Conservation (phyloP, 2,797 vertebrate genomes). For the Takifugu ocellatus region DNA sequence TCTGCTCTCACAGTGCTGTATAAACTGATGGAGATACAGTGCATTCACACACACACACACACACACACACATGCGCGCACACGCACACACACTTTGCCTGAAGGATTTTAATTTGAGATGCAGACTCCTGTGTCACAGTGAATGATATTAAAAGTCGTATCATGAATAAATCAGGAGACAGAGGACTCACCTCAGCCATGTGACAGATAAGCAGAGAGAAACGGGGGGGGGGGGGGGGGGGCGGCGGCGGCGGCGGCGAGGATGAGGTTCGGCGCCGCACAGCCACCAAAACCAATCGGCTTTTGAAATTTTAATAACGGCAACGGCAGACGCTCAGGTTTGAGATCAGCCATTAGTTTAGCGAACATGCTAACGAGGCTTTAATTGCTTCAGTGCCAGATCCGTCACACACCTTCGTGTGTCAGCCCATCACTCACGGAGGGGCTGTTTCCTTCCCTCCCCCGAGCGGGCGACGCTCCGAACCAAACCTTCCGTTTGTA, state of each 20-base stretch:
- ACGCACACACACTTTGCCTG: constrained; percentile 62
- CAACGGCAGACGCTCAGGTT: constrained; percentile 19
- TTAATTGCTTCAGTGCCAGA: constrained; percentile 46
- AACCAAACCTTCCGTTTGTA: constrained; percentile 35
- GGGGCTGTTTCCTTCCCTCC: neutral
- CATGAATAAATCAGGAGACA: constrained; percentile 80
- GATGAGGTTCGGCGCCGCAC: neutral
- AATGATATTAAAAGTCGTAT: constrained; percentile 80
- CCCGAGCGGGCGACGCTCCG: constrained; percentile 27
- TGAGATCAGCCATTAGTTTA: constrained; percentile 43
- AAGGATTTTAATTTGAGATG: constrained; percentile 78
- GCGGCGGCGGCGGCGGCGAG: neutral
- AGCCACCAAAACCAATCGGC: constrained; percentile 40
- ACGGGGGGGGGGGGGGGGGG: constrained; percentile 24
- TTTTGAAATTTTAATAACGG: constrained; percentile 35
- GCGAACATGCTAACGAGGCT: constrained; percentile 33
- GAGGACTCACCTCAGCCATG: constrained; percentile 71
- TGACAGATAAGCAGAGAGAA: constrained; percentile 69
- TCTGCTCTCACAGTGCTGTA: constrained; percentile 25
- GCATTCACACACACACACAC: constrained; percentile 27
- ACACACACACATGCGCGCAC: constrained; percentile 28
- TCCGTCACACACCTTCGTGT: constrained; percentile 23
- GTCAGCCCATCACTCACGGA: constrained; percentile 26
- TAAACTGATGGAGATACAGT: constrained; percentile 40
- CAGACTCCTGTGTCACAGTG: constrained; percentile 76